These are phyloP conservation scores for Melanotaenia pygmaea DNA, from an alignment of 2,797 vertebrate species.

Conservation along the genomic window DNA sequence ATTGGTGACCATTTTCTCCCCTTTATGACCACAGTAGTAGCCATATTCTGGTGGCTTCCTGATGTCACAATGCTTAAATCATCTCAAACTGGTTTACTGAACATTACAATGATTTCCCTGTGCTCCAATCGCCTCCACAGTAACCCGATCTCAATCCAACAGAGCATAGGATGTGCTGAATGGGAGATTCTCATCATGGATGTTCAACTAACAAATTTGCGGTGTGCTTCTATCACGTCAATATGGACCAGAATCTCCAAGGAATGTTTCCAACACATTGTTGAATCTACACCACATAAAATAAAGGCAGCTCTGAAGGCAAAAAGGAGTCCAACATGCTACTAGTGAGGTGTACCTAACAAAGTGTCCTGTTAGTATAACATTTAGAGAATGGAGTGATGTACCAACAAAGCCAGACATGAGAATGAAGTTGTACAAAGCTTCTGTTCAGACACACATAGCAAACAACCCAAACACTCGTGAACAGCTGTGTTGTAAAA, in stretches of 20 bases:
- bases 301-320: not conserved
- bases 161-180: not conserved
- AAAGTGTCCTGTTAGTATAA: too few species aligned
- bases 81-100: not conserved
- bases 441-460: not conserved
- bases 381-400: not conserved
- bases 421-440: not conserved
- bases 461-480: not conserved
- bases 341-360: too few species aligned
- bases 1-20: too few species aligned
- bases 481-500: not conserved
- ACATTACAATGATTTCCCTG: not conserved
- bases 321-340: not conserved
- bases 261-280: not conserved
- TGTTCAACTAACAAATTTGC: not conserved
- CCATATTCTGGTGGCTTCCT: not conserved
- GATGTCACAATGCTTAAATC: not conserved
- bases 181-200: not conserved
- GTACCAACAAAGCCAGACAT: not conserved
- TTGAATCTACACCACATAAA: not conserved
- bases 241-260: not conserved
- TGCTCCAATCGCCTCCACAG: not conserved
- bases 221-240: not conserved
- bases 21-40: not conserved
- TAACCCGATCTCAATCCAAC: not conserved